These are phyloP conservation scores for Huso huso DNA, from an alignment of 2,797 vertebrate species.

Conservation along the genomic window DNA sequence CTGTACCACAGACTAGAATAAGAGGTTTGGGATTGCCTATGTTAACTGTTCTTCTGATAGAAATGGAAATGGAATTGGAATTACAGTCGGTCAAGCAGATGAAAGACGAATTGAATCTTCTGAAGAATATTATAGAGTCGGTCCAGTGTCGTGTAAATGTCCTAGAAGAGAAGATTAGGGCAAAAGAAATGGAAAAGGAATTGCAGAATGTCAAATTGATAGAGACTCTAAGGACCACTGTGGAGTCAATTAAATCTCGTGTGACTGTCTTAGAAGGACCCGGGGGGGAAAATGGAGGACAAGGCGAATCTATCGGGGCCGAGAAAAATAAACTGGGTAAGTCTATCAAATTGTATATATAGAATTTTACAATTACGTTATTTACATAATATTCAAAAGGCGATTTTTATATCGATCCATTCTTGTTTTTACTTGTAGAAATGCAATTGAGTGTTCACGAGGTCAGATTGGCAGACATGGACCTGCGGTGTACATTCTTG, in stretches of 20 bases:
- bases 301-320: slow-evolving; percentile 19
- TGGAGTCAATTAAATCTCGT: too few relatives aligned
- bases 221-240: too few relatives aligned
- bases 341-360: slow-evolving; percentile 8
- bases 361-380: too few relatives aligned
- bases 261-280: slow-evolving; percentile 76
- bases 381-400: too few relatives aligned
- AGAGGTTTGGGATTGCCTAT: too few relatives aligned
- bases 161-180: too few relatives aligned
- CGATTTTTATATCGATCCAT: too few relatives aligned
- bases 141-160: slow-evolving; percentile 58
- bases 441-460: slow-evolving; percentile 86
- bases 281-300: slow-evolving; percentile 51
- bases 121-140: slow-evolving; percentile 75
- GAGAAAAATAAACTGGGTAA: slow-evolving; percentile 53
- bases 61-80: slow-evolving; percentile 82
- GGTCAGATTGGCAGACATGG: slow-evolving; percentile 93
- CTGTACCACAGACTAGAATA: too few relatives aligned
- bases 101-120: slow-evolving; percentile 82
- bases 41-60: too few relatives aligned
- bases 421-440: slow-evolving; percentile 27
- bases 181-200: too few relatives aligned
- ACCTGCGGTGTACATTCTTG: slow-evolving; percentile 90
- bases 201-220: too few relatives aligned
- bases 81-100: slow-evolving; percentile 74